These are phyloP conservation scores for Caranx ignobilis DNA, from an alignment of 2,113 vertebrate genomes.

Conservation along the genomic window DNA sequence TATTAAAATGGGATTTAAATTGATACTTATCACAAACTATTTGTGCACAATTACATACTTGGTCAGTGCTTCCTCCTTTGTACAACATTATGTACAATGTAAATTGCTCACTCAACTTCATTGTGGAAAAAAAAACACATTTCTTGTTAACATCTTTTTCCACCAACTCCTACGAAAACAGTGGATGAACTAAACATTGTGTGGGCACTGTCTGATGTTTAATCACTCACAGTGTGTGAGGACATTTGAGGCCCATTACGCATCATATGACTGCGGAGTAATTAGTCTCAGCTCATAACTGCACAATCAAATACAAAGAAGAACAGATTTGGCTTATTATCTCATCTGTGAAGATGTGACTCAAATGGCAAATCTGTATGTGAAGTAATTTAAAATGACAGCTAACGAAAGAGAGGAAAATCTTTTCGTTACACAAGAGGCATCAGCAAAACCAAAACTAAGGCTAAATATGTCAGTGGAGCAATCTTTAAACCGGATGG, in stretches of 20 bases:
- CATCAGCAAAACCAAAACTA: background rate
- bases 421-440: background rate
- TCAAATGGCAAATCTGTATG: background rate
- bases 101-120: too few relatives aligned
- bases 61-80: background rate
- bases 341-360: slow-evolving; percentile 13
- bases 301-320: slow-evolving; percentile 16
- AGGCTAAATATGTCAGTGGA: background rate
- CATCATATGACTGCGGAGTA: slow-evolving; percentile 17
- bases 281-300: slow-evolving; percentile 36
- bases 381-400: background rate
- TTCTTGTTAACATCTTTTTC: background rate
- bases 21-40: background rate
- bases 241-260: slow-evolving; percentile 36
- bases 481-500: background rate
- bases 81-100: too few relatives aligned
- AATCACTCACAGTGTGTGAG: background rate
- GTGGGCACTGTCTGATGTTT: background rate
- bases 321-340: slow-evolving; percentile 10
- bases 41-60: background rate
- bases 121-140: background rate
- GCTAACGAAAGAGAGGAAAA: background rate
- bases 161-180: slow-evolving; percentile 2
- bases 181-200: background rate
- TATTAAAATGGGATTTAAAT: background rate